Percentiles rank a stretch among this genome's conserved stretches.
Conservation (phyloP, 2,888 invertebrate genomes). For the Alitta virens region DNA sequence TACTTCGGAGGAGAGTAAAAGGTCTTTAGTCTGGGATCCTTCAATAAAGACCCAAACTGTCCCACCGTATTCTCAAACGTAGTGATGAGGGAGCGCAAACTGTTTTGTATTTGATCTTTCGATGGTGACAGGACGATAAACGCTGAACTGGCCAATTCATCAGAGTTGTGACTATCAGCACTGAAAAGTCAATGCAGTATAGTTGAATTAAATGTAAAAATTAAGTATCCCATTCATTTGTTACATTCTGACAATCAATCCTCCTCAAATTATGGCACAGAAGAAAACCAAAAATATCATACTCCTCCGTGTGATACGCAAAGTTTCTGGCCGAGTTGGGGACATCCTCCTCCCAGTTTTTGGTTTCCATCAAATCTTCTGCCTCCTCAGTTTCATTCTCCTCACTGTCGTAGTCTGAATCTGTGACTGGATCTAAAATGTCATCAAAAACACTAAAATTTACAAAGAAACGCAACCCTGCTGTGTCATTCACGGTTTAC, state of each 20-base stretch:
- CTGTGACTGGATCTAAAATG: too few species aligned
- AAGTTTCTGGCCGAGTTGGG: background rate
- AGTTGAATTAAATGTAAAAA: too few species aligned
- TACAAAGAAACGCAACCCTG: too few species aligned
- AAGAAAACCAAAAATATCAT: background rate
- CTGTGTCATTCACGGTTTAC: too few species aligned
- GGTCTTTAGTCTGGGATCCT: conserved; percentile 45
- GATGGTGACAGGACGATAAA: conserved; percentile 36
- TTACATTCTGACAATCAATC: too few species aligned
- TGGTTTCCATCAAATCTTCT: background rate
- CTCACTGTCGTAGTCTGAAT: background rate
- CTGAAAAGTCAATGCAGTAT: too few species aligned
- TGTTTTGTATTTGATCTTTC: conserved; percentile 37
- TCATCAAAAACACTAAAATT: too few species aligned
- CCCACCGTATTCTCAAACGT: conserved; percentile 48
- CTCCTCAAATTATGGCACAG: too few species aligned
- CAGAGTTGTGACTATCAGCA: background rate
- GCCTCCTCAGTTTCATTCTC: background rate
- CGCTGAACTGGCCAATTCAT: background rate
- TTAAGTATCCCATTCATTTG: too few species aligned
- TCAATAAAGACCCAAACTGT: conserved; percentile 46
- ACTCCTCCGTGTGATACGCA: background rate
- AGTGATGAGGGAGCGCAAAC: conserved; percentile 38
- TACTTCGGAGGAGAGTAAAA: conserved; percentile 49
- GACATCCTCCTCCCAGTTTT: background rate